Conservation (phyloP, 2,888 invertebrate genomes). For the Strigamia maritima region DNA sequence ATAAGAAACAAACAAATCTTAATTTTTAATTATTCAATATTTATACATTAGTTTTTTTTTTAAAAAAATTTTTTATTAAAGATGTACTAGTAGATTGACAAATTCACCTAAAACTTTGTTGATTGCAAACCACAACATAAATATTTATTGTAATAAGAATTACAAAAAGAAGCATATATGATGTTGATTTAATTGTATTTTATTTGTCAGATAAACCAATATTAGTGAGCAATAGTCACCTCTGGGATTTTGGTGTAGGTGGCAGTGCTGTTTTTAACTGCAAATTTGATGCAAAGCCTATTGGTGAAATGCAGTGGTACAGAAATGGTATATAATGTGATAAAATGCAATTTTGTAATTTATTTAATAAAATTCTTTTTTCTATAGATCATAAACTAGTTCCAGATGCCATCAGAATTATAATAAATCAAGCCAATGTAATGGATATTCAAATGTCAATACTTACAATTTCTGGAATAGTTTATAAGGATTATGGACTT, state of each 20-base stretch:
- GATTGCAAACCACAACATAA: not conserved
- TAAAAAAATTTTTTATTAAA: not conserved
- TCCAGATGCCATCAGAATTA: not conserved
- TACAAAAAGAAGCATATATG: too few relatives aligned
- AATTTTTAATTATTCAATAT: too few relatives aligned
- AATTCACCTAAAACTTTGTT: not conserved
- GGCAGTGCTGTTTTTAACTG: not conserved
- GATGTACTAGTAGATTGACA: not conserved
- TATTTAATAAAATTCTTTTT: not conserved
- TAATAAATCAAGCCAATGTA: not conserved
- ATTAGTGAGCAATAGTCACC: not conserved
- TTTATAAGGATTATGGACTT: not conserved
- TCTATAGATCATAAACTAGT: not conserved
- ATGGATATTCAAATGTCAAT: not conserved
- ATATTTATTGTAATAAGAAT: not conserved
- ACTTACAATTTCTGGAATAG: not conserved
- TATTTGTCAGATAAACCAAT: not conserved
- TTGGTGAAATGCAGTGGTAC: not conserved
- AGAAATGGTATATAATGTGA: not conserved
- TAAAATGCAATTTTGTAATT: too few relatives aligned
- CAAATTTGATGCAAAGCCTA: not conserved
- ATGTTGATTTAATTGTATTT: too few relatives aligned
- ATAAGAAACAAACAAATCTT: not conserved
- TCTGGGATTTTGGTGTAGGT: not conserved
- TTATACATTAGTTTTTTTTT: too few relatives aligned